Evolutionary conservation across 2,797 vertebrate species (phyloP), one percentile per base, ranked within the genome.

Genomic region (Clarias pachynema): DNA sequence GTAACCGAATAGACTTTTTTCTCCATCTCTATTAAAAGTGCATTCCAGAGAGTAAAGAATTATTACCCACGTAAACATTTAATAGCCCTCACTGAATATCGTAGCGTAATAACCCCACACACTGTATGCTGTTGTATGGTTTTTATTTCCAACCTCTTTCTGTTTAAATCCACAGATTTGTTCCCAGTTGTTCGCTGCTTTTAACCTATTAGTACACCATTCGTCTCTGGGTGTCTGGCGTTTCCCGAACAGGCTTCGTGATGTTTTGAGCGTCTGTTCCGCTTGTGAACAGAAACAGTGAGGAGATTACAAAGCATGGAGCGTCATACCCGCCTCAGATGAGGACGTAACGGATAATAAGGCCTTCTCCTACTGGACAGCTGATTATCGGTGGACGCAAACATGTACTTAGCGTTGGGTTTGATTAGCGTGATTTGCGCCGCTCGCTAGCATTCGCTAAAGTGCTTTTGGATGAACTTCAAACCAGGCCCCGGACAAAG

Each of bases 401-500:
- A 83, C 70, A 72, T 78, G 63, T 53, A 84, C 84, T 86, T 89
- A 82, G 78, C 81, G 87, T 86, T 78, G 78, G 82, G 88, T 86
- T 78, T 73, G 79, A 88, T 90, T 84, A 87, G 84, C 78, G 56
- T 65, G 73, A 75, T 60, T 26, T 79, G 79, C 40, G 78, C 65
- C 66, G 74, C 78, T 34, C 24, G 75, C 81, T 85, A 84, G 85
- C 63, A 12, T 82, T 89, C 82, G 81, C 84, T 79, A 80, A 83
- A 78, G 44, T 65, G 75, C 69, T 87, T 73, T 73, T 83, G 88
- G 87, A 85, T 68, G 60, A 81, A 70, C 85, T 80, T 89, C 85
- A 88, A 88, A 84, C 79, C 82, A 86, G 85, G 84, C 86, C 87
- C 53, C 77, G 84, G 85, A 86, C 85, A 88, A 88, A 88, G 86